phyloP scores from a whole-genome alignment of 2,888 invertebrate genomes.

The Phrixothrix hirtus region DNA sequence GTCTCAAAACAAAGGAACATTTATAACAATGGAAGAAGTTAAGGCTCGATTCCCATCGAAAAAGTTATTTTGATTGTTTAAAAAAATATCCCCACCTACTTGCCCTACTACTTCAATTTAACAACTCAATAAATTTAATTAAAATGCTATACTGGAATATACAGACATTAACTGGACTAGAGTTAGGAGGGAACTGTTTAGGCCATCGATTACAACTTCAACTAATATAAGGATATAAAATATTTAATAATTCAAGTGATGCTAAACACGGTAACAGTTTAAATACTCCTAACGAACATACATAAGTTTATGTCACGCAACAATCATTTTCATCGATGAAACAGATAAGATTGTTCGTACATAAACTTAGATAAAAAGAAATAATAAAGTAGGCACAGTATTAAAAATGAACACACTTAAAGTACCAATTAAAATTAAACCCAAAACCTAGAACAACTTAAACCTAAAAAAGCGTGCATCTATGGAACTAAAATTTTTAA shows the following conservation, averaged over 20 bases:
- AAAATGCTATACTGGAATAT: constrained; percentile 45
- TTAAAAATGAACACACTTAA: constrained; percentile 40
- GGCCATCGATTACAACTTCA: constrained; percentile 49
- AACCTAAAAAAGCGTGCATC: constrained; percentile 22
- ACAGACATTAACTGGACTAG: constrained; percentile 53
- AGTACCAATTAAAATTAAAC: constrained; percentile 33
- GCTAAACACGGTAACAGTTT: too few relatives aligned
- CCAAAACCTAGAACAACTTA: constrained; percentile 36
- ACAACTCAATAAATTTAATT: constrained; percentile 32
- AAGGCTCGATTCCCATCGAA: constrained; percentile 35
- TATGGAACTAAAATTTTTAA: constrained; percentile 23
- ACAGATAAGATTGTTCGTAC: too few relatives aligned
- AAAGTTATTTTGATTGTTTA: constrained; percentile 28
- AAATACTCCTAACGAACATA: too few relatives aligned
- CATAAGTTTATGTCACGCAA: too few relatives aligned
- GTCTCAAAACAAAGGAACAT: constrained; percentile 43
- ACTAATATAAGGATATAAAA: constrained; percentile 12
- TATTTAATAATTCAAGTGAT: constrained; percentile 44
- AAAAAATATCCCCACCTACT: constrained; percentile 32
- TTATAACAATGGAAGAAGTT: constrained; percentile 39
- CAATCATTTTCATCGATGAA: too few relatives aligned
- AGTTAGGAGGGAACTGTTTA: constrained; percentile 58
- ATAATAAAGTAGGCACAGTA: constrained; percentile 35
- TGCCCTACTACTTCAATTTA: constrained; percentile 17
- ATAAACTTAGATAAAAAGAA: too few relatives aligned